Base-by-base conservation (phyloP, 2,888 invertebrate genomes). In the Frankliniella fusca region DNA sequence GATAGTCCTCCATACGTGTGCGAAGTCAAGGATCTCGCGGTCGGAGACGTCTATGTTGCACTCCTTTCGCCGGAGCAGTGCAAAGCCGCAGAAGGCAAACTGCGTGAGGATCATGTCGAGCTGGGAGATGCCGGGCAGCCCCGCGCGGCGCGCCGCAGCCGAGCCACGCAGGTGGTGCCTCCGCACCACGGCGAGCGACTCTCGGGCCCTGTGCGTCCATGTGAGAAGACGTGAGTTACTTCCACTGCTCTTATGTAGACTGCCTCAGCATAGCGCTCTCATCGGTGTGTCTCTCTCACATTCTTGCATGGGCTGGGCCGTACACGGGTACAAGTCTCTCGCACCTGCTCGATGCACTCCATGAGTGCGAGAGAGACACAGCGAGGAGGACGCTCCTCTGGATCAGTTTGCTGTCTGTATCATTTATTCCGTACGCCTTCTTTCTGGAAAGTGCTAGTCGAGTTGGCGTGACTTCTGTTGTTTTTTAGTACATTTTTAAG, bases 31-130 rank as follows among this genome's bases (percentile, higher is more conserved):
- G 86, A 94, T 90, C 84, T 95, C 94, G 80, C 91, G 92, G 0
- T 89, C 88, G 15, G 89, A 90, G 5, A 90, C 88, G 12, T 90
- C 87, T 20, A 96, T 89, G 0, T 95, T 94, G 80, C 95, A 90
- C 82, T 90, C 87, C 82, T 92, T 90, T 0, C 92, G 91, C 81
- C 91, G 91, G 9, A 94, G 86, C 0, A 95, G 87, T 0, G 92
- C 89, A 84, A 93, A 92, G 0, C 96, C 97, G 86, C 97, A 91
- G 87, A 97, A 97, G 5, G 95, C 96, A 86, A 95, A 95, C 88
- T 95, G 95, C 0, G 97, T 96, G 15, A 97, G 87, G 0, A 94
- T 94, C 91, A 97, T 92, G 87, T 97, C 96, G 84, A 93, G 91
- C 87, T 97, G 97, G 0, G 93, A 92, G 61, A 96, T 92, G 65